A percentile compares a stretch with the other conserved stretches of the same genome.
phyloP scores from a whole-genome alignment of 1,140 invertebrate genomes.

The Diprion similis region DNA sequence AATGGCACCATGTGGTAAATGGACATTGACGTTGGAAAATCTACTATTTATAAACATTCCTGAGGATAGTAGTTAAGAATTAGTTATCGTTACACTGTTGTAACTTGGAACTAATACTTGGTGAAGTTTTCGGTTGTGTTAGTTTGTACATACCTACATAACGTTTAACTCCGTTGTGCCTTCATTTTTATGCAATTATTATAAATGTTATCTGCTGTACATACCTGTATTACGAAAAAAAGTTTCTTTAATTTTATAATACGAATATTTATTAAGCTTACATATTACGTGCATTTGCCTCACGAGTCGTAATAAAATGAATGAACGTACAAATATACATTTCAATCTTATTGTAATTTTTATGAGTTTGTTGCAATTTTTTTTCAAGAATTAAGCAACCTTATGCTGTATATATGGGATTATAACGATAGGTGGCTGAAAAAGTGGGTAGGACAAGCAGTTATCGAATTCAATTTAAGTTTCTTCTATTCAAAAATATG shows the following conservation, averaged over 20 bases:
- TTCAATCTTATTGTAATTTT: background rate
- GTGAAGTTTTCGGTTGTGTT: conserved; percentile 12
- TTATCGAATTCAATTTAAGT: no score
- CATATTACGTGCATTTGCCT: background rate
- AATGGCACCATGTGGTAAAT: background rate
- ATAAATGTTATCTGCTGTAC: background rate
- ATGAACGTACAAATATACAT: background rate
- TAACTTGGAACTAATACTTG: background rate
- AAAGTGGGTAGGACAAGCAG: no score
- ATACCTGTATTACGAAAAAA: conserved; percentile 1
- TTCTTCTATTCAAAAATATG: no score
- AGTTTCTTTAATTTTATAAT: conserved; percentile 17
- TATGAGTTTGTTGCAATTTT: background rate
- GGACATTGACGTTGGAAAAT: background rate
- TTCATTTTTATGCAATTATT: background rate
- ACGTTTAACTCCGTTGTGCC: conserved; percentile 9
- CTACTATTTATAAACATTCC: background rate
- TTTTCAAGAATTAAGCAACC: no score
- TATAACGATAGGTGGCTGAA: no score
- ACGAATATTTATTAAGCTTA: conserved; percentile 13
- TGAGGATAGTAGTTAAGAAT: background rate
- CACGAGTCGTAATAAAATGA: conserved; percentile 10
- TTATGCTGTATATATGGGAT: no score
- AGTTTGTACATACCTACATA: background rate
- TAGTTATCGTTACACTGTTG: background rate